Base-by-base conservation (phyloP, 2,113 vertebrate species). In the Rynchops niger region DNA sequence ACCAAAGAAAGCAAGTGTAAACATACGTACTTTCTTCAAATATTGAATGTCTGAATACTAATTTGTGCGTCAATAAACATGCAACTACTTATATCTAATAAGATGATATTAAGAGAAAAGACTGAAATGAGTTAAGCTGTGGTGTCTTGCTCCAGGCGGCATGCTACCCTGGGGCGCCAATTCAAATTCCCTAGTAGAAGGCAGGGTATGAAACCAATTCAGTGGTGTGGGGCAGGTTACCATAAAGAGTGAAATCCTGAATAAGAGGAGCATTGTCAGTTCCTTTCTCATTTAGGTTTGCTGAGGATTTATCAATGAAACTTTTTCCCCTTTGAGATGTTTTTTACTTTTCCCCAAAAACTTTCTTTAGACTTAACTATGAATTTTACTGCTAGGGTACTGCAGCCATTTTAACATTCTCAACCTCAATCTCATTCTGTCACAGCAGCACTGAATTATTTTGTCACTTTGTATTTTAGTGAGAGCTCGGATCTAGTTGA, bases 381-480 rank as follows among this genome's bases (percentile, higher is more conserved):
- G 20, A 49, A 34, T 95, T 69, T 73, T 66, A 56, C 30, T 70
- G 26, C 15, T 53, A 3, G 20, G 10, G 8, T 84, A 52, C 23
- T 79, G 27, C 36, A 93, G 27, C 32, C 16, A 6, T 70, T 91
- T 84, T 73, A 78, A 70, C 17, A 5, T 65, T 52, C 26, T 83
- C 38, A 53, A 17, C 30, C 36, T 20, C 52, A 43, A 25, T 61
- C 72, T 81, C 40, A 22, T 23, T n/a, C n/a, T 91, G 55, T 62
- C 56, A 74, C 22, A 43, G 36, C 42, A 86, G 29, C 61, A 74
- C 25, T 45, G n/a, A 78, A 77, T 61, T 88, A 72, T 86, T 84
- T 93, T 73, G 36, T 65, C 45, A 50, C 77, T 84, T 89, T 22
- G 32, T 83, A 70, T 86, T 89, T 87, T 74, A 69, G 56, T 78